Conservation (phyloP, 30 jellyfish, hydroid and myxozoan species). For the Aurelia aurita complex sp. Pacific region DNA sequence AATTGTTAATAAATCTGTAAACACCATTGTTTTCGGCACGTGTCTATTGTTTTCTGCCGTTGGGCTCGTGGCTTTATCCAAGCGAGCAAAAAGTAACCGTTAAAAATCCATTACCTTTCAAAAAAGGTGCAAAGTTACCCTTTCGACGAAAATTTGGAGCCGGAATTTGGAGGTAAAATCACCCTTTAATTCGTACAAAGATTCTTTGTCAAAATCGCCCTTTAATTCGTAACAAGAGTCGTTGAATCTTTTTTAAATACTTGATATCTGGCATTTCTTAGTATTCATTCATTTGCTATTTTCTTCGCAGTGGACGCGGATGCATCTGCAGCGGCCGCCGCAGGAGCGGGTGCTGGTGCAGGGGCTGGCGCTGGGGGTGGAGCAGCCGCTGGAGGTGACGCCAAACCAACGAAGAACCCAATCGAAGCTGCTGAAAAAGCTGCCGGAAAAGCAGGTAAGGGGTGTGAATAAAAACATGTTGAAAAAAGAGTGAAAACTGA, state of each 20-base stretch:
- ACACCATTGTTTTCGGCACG: too few relatives aligned
- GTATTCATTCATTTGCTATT: neutral
- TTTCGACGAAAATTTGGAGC: neutral
- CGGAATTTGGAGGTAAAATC: neutral
- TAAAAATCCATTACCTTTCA: neutral
- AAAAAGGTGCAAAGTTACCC: neutral
- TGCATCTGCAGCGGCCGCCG: slow-evolving; percentile 50
- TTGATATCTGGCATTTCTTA: too few relatives aligned
- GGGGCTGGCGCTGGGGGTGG: slow-evolving; percentile 62
- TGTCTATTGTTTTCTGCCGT: too few relatives aligned
- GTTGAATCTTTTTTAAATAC: too few relatives aligned
- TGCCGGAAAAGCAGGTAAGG: slow-evolving; percentile 82
- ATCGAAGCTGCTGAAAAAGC: slow-evolving; percentile 89
- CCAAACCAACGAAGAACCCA: slow-evolving; percentile 65
- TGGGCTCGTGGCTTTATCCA: neutral
- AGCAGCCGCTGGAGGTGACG: slow-evolving; percentile 49
- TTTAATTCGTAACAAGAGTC: too few relatives aligned
- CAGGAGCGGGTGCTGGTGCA: slow-evolving; percentile 54
- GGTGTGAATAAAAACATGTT: too few relatives aligned
- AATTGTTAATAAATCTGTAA: too few relatives aligned
- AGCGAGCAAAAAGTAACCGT: too few relatives aligned
- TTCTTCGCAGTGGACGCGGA: slow-evolving; percentile 19
- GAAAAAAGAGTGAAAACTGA: too few relatives aligned
- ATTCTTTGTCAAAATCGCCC: too few relatives aligned
- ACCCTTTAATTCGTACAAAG: too few relatives aligned